Conservation (phyloP, 2,888 invertebrate genomes). For the Scaptomyza caliginosa region DNA sequence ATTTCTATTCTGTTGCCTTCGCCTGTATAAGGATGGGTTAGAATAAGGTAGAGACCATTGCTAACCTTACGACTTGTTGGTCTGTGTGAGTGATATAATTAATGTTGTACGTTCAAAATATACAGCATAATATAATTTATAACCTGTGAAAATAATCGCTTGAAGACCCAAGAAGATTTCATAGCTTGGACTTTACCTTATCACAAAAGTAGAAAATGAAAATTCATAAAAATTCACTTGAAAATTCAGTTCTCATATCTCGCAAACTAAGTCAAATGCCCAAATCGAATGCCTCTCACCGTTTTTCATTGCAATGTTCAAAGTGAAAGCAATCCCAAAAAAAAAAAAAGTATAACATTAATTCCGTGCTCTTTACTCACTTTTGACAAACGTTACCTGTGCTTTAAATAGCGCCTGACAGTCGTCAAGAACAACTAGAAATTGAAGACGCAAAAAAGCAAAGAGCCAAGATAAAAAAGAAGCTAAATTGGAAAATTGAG, state of each 20-base stretch:
- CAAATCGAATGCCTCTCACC: background rate
- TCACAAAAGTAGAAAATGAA: too few relatives aligned
- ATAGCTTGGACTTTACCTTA: too few relatives aligned
- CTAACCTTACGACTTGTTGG: too few relatives aligned
- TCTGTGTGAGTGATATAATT: too few relatives aligned
- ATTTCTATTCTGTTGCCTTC: too few relatives aligned
- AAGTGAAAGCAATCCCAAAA: constrained; percentile 1
- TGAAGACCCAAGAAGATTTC: too few relatives aligned
- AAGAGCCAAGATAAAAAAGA: background rate
- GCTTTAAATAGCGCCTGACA: constrained; percentile 42
- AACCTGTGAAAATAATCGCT: too few relatives aligned
- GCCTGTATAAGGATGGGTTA: too few relatives aligned
- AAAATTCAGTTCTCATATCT: background rate
- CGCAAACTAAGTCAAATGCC: background rate
- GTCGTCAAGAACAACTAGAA: constrained; percentile 13
- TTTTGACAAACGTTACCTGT: constrained; percentile 26
- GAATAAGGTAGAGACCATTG: too few relatives aligned
- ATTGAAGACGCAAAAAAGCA: background rate
- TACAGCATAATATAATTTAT: too few relatives aligned
- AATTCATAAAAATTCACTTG: too few relatives aligned
- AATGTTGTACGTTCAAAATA: too few relatives aligned
- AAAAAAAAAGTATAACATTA: background rate
- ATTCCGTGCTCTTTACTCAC: background rate
- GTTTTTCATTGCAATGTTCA: constrained; percentile 17
- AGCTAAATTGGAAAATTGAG: constrained; percentile 1